phyloP scores from a whole-genome alignment of 2,888 invertebrate genomes.

The Aporophyla nigra region DNA sequence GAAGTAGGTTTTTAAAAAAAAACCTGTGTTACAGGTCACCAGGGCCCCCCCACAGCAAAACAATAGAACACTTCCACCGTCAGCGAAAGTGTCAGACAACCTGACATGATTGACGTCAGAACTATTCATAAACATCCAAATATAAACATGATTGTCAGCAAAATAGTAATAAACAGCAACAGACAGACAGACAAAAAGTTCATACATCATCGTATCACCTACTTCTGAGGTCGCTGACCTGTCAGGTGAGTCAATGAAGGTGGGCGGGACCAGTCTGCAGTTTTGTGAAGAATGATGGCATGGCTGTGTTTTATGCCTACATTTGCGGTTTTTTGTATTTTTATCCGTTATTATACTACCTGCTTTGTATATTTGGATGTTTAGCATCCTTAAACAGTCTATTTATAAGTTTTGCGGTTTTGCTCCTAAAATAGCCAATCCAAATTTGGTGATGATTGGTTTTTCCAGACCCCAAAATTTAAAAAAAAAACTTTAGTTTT shows the following conservation, averaged over 20 bases:
- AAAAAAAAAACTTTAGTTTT: background rate
- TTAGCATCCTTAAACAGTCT: background rate
- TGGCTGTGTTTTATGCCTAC: slow-evolving; percentile 38
- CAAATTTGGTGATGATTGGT: background rate
- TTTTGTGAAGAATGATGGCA: slow-evolving; percentile 13
- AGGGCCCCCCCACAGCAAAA: too few relatives aligned
- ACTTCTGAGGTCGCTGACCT: slow-evolving; percentile 43
- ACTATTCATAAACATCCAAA: slow-evolving; percentile 30
- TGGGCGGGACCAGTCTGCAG: slow-evolving; percentile 37
- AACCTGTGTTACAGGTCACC: too few relatives aligned
- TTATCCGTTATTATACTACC: slow-evolving; percentile 1
- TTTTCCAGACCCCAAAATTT: slow-evolving; percentile 1
- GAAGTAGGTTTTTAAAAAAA: too few relatives aligned
- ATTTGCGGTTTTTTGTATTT: background rate
- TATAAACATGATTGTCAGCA: slow-evolving; percentile 32
- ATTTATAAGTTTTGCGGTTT: slow-evolving; percentile 22
- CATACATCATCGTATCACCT: slow-evolving; percentile 54
- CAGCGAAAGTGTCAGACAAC: slow-evolving; percentile 41
- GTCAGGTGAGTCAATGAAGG: slow-evolving; percentile 46
- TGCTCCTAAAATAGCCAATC: slow-evolving; percentile 15
- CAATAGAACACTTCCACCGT: slow-evolving; percentile 26
- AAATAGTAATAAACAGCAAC: slow-evolving; percentile 16
- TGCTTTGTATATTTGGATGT: background rate
- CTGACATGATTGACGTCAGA: slow-evolving; percentile 27
- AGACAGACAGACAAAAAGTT: slow-evolving; percentile 32